phyloP scores from a whole-genome alignment of 2,797 vertebrate genomes.

The Gadopsis bispinosus region DNA sequence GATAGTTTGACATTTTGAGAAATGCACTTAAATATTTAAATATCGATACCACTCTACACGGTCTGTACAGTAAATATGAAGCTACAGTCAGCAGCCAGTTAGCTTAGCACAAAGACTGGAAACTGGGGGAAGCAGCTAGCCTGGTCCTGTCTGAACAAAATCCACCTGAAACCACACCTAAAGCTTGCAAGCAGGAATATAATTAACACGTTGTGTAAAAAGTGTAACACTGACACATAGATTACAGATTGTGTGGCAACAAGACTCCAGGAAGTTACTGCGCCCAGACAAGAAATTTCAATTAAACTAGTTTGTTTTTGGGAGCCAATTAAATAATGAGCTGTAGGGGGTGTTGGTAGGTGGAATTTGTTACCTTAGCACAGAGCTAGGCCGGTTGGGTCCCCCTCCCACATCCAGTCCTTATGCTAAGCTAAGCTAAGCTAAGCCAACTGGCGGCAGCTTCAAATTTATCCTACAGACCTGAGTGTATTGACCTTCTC shows the following conservation, averaged over 20 bases:
- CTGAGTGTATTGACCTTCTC: neutral
- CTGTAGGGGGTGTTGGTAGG: neutral
- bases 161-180: neutral
- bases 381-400: neutral
- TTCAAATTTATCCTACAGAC: neutral
- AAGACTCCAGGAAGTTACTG: neutral
- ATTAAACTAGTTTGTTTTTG: neutral
- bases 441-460: neutral
- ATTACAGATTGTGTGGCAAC: neutral
- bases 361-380: neutral
- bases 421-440: conserved; percentile 20
- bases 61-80: neutral
- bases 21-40: neutral
- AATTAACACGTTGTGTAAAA: neutral
- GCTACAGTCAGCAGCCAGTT: neutral
- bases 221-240: neutral
- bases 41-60: neutral
- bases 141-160: neutral
- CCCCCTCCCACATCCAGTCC: neutral
- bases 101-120: conserved; percentile 3
- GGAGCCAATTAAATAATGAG: neutral
- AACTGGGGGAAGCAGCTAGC: neutral
- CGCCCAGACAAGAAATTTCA: neutral
- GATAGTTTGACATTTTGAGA: neutral
- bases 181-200: neutral